A percentile compares a stretch with the other conserved stretches of the same genome.
Conservation (phyloP, 1,140 invertebrate genomes). For the Zaprionus africanus region DNA sequence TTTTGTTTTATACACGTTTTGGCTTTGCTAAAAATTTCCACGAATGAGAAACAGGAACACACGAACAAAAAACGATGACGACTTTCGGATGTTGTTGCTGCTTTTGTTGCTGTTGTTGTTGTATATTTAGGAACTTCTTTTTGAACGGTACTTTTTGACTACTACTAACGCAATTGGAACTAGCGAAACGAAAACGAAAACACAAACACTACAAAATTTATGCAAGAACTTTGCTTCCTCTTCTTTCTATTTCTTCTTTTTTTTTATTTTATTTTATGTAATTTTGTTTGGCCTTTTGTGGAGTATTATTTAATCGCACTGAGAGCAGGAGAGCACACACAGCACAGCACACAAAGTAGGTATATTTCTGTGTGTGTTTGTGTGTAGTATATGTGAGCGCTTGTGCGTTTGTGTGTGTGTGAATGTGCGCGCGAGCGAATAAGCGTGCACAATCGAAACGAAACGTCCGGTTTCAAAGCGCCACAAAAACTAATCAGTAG, state of each 20-base stretch:
- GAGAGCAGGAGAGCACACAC: slow-evolving; percentile 41
- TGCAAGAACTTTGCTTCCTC: slow-evolving; percentile 41
- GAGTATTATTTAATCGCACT: slow-evolving; percentile 80
- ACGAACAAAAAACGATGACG: slow-evolving; percentile 31
- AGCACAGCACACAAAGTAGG: slow-evolving; percentile 27
- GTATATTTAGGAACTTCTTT: slow-evolving; percentile 63
- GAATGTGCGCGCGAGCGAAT: slow-evolving; percentile 24
- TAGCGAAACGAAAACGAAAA: slow-evolving; percentile 66
- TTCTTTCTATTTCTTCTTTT: slow-evolving; percentile 45
- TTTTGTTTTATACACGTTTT: slow-evolving; percentile 18
- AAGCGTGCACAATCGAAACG: slow-evolving; percentile 63
- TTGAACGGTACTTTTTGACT: slow-evolving; percentile 26
- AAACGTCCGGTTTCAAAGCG: slow-evolving; percentile 70
- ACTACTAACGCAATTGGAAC: slow-evolving; percentile 26
- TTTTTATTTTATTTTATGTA: slow-evolving; percentile 56
- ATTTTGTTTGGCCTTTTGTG: slow-evolving; percentile 74
- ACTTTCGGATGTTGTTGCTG: slow-evolving; percentile 35
- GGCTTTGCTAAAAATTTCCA: slow-evolving; percentile 39
- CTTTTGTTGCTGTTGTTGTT: slow-evolving; percentile 31
- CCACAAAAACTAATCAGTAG: slow-evolving; percentile 74
- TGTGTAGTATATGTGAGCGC: slow-evolving; percentile 35
- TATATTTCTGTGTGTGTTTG: slow-evolving; percentile 37
- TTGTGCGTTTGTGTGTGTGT: slow-evolving; percentile 33
- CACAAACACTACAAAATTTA: slow-evolving; percentile 56
- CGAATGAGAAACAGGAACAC: slow-evolving; percentile 51